Conservation (phyloP, 2,888 invertebrate genomes). For the Esperia sulphurella region DNA sequence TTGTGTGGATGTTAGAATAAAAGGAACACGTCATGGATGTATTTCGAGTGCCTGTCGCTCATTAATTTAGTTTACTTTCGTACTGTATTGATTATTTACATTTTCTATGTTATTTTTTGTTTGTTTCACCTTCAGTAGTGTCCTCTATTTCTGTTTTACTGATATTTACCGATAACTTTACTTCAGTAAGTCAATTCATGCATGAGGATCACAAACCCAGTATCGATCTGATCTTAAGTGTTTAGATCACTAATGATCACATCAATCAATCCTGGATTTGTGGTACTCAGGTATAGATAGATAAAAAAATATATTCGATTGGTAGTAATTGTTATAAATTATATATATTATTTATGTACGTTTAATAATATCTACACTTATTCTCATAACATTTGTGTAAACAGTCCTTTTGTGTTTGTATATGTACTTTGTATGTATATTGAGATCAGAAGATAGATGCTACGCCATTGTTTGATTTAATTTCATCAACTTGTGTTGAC, state of each 20-base stretch:
- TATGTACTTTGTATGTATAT: background rate
- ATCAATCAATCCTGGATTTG: too few relatives aligned
- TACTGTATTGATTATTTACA: background rate
- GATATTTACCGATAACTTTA: too few relatives aligned
- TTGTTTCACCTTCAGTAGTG: too few relatives aligned
- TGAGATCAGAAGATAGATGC: conserved; percentile 7
- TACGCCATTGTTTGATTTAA: conserved; percentile 18
- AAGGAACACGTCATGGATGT: conserved; percentile 10
- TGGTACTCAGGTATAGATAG: too few relatives aligned
- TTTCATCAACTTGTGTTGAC: conserved; percentile 17
- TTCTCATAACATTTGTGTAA: background rate
- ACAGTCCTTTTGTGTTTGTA: background rate
- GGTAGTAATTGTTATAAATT: too few relatives aligned
- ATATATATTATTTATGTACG: too few relatives aligned
- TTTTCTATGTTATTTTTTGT: background rate
- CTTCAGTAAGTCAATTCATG: too few relatives aligned
- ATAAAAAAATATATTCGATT: too few relatives aligned
- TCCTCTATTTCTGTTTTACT: too few relatives aligned
- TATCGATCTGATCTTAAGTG: too few relatives aligned
- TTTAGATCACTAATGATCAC: too few relatives aligned
- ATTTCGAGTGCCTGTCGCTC: conserved; percentile 15
- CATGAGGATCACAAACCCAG: too few relatives aligned
- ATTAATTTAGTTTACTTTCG: conserved; percentile 9
- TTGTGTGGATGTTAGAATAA: conserved; percentile 18
- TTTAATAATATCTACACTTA: background rate